Base-by-base conservation (phyloP, 2,888 invertebrate species). In the Orchesella flavescens region DNA sequence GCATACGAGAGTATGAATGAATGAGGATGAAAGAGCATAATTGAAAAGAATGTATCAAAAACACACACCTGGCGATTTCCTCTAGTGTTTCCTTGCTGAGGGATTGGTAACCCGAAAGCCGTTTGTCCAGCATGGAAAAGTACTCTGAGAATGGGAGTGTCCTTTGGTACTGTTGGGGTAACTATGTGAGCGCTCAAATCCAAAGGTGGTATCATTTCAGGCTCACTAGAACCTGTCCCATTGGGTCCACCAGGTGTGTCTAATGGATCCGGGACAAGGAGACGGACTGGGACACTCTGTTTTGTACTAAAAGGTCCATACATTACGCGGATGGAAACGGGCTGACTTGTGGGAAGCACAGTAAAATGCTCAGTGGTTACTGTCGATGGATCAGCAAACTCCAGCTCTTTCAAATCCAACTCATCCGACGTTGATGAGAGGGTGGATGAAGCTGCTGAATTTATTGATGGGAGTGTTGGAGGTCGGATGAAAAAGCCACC, bases 251-350 rank as follows among this genome's bases (percentile, higher is more conserved):
- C 79, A 1, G 93, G 92, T 19, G 91, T 86, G 89, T 89, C 89
- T 75, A 95, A 90, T 0, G 94, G 94, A 90, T 96, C 96, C 7
- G 96, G 96, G 71, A 96, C 95, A 84, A 96, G 94, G 90, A 95
- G 96, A 59, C 95, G 92, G 1, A 96, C 96, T 55, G 97, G 96
- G 55, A 97, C 96, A 0, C 97, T 97, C 91, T 97, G 97, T 90
- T 97, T 97, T 76, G 97, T 97, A 88, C 96, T 96, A 91, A 97
- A 97, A 9, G 97, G 97, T 4, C 97, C 98, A 90, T 97, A 97
- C 57, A 95, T 95, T 69, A 97, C 97, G 84, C 97, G 93, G 59
- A 98, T 95, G 24, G 96, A 96, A 46, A 96, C 96, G 24, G 97
- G 96, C 88, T 96, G 95, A 66, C 96, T 95, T 55, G 96, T 96